A percentile compares a stretch with the other conserved stretches of the same genome.
These are phyloP conservation scores for Hephaestus fuliginosus DNA, from an alignment of 2,797 vertebrate species.

Conservation along the genomic window DNA sequence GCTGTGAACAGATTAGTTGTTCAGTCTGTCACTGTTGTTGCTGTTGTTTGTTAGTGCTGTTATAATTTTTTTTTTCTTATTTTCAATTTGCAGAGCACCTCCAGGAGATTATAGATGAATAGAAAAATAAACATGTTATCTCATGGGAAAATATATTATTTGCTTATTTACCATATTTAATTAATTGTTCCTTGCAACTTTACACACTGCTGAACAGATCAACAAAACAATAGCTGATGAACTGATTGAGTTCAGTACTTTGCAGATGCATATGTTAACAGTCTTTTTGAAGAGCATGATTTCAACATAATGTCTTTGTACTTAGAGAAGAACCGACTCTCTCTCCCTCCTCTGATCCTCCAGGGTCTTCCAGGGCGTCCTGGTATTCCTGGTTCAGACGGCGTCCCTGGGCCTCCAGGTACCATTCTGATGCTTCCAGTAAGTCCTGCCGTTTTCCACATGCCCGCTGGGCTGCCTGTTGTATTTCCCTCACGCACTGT, in stretches of 20 bases:
- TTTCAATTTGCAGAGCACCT: slow-evolving; percentile 31
- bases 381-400: slow-evolving; percentile 96
- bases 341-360: slow-evolving; percentile 12
- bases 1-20: slow-evolving; percentile 13
- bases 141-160: slow-evolving; percentile 17
- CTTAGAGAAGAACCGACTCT: background rate
- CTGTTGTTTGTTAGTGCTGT: slow-evolving; percentile 16
- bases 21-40: slow-evolving; percentile 8
- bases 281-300: background rate
- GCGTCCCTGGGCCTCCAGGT: slow-evolving; percentile 94
- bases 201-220: background rate
- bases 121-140: slow-evolving; percentile 19
- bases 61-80: slow-evolving; percentile 1
- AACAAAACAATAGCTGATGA: slow-evolving; percentile 10
- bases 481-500: slow-evolving; percentile 28
- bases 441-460: slow-evolving; percentile 73
- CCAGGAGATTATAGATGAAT: slow-evolving; percentile 11
- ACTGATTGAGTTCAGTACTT: background rate
- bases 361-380: slow-evolving; percentile 95
- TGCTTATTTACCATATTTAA: slow-evolving; percentile 23
- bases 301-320: background rate
- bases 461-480: slow-evolving; percentile 26
- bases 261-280: slow-evolving; percentile 5
- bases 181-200: background rate
- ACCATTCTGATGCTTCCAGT: slow-evolving; percentile 98